Evolutionary conservation across 1,140 invertebrate species (phyloP), one percentile per base, ranked within the genome.

Genomic region (Cepaea nemoralis): DNA sequence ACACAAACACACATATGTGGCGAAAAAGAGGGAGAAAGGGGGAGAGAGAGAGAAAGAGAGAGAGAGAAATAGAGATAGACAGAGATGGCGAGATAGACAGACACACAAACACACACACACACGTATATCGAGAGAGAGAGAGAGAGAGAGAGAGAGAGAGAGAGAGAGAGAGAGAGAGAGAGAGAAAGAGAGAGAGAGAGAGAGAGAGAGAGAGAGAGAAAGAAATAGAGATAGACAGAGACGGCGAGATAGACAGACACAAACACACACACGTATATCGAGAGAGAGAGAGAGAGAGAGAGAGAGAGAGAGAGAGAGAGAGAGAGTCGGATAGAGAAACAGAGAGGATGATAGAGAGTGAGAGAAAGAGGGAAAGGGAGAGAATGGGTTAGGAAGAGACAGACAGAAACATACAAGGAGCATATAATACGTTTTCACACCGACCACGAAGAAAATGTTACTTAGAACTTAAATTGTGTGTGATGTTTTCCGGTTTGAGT

Each of bases 81-180:
- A 55, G 33, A 55, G 2, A 33, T 19, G 24, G 2, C 35, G n/a
- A 45, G 6, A n/a, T 19, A 6, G 71, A 37, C 10, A 10, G 69
- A n/a, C n/a, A n/a, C n/a, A n/a, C n/a, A n/a, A n/a, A n/a, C n/a
- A n/a, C n/a, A n/a, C n/a, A n/a, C n/a, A n/a, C n/a, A n/a, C n/a
- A n/a, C n/a, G n/a, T n/a, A n/a, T n/a, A n/a, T n/a, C n/a, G 71
- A 39, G 71, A 45, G 24, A 42, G 42, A 74, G 71, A 8, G 71
- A 27, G 42, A 24, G 22, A 19, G n/a, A 3, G 22, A 42, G 37
- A 24, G 19, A 22, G 22, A 45, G 71, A 8, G 71, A 27, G 71
- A 27, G 27, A 42, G 19, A 8, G 71, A 31, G 19, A 2, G 71
- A 22, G 16, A 74, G 39, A 74, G 37, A 74, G 10, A 45, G 16